phyloP scores from a whole-genome alignment of 2,888 invertebrate species.

The Xestia rhomboidea region DNA sequence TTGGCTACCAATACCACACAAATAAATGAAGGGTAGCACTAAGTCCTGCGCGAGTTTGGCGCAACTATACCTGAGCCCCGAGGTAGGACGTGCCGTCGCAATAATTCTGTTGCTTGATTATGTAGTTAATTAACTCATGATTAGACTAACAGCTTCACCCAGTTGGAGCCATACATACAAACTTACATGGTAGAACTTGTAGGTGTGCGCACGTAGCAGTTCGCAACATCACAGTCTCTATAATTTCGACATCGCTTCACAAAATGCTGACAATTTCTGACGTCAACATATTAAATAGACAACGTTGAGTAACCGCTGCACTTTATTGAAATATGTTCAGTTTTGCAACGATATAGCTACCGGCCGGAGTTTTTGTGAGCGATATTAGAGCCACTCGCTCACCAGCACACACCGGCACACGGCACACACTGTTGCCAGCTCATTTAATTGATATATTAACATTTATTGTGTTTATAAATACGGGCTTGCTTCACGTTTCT shows the following conservation, averaged over 20 bases:
- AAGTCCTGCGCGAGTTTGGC: not conserved
- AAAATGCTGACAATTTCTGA: slow-evolving; percentile 33
- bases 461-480: slow-evolving; percentile 28
- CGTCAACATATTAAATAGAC: slow-evolving; percentile 30
- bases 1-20: not conserved
- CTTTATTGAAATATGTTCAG: slow-evolving; percentile 42
- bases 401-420: slow-evolving; percentile 5
- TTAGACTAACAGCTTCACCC: not conserved
- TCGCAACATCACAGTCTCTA: not conserved
- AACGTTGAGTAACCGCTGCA: slow-evolving; percentile 5
- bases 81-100: not conserved
- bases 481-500: slow-evolving; percentile 28
- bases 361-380: slow-evolving; percentile 34
- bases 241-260: slow-evolving; percentile 8
- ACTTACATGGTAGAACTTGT: not conserved
- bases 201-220: not conserved
- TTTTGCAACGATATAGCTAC: slow-evolving; percentile 36
- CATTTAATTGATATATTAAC: slow-evolving; percentile 42
- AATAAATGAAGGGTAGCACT: not conserved
- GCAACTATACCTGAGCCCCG: not conserved
- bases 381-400: not conserved
- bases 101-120: no score
- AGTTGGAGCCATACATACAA: not conserved
- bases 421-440: not conserved
- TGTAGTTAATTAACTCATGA: not conserved